phyloP scores from a whole-genome alignment of 2,797 vertebrate genomes.

The Echeneis naucrates region DNA sequence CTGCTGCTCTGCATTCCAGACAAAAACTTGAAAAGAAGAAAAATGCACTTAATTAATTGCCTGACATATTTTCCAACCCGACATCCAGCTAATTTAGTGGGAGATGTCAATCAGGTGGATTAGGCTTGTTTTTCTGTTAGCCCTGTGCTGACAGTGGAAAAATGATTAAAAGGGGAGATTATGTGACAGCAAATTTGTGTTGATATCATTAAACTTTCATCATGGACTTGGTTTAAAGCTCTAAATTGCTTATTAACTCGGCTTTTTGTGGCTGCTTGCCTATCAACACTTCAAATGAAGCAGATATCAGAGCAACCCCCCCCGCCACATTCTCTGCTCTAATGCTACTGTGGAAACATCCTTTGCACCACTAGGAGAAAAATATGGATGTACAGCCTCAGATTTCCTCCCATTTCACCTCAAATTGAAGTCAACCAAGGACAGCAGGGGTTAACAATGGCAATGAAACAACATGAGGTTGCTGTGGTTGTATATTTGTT shows the following conservation, averaged over 20 bases:
- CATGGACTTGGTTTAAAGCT: slow-evolving; percentile 77
- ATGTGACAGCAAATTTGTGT: slow-evolving; percentile 80
- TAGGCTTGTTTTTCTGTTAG: slow-evolving; percentile 75
- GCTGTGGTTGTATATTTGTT: no score
- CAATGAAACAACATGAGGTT: no score
- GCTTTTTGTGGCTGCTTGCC: slow-evolving; percentile 74
- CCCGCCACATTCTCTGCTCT: slow-evolving; percentile 19
- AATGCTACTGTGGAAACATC: slow-evolving; percentile 39
- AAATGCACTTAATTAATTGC: slow-evolving; percentile 73
- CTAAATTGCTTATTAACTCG: slow-evolving; percentile 83
- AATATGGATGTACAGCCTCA: slow-evolving; percentile 9
- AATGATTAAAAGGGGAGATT: slow-evolving; percentile 81
- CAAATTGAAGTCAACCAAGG: background rate
- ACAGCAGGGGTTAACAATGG: no score
- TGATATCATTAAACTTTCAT: slow-evolving; percentile 86
- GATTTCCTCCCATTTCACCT: slow-evolving; percentile 6
- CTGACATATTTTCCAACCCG: slow-evolving; percentile 68
- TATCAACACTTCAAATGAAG: slow-evolving; percentile 83
- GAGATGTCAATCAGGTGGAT: slow-evolving; percentile 78
- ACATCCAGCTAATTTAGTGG: slow-evolving; percentile 62
- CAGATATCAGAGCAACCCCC: slow-evolving; percentile 65
- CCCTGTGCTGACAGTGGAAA: slow-evolving; percentile 70
- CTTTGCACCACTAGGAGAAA: slow-evolving; percentile 23
- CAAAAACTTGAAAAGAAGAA: slow-evolving; percentile 62
- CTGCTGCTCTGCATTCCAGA: slow-evolving; percentile 58